Evolutionary conservation across 2,888 invertebrate genomes (phyloP).

Genomic region (Timema podura): DNA sequence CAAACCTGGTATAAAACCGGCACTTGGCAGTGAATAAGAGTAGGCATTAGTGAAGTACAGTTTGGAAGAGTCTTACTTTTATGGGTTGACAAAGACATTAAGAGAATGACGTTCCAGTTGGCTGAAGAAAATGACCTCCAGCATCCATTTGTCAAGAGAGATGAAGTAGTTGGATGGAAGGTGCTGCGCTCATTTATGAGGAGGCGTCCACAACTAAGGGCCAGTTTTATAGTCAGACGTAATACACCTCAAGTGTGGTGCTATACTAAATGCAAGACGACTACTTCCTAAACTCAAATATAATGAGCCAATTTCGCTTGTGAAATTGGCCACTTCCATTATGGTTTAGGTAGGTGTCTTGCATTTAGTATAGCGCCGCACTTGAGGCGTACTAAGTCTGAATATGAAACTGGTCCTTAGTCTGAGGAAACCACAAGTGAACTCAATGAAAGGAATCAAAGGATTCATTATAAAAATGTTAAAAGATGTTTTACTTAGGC

Average conservation of each 20-base stretch:
- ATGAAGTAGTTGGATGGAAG: not conserved
- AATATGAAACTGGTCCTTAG: too few relatives aligned
- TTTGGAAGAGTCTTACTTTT: not conserved
- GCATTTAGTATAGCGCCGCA: too few relatives aligned
- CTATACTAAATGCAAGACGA: too few relatives aligned
- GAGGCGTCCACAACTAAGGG: not conserved
- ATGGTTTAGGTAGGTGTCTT: too few relatives aligned
- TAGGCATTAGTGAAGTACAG: not conserved
- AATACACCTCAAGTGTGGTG: too few relatives aligned
- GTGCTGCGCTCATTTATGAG: not conserved
- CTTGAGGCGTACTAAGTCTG: too few relatives aligned
- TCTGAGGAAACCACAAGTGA: not conserved
- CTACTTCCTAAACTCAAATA: too few relatives aligned
- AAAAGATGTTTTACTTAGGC: not conserved
- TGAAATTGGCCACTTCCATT: too few relatives aligned
- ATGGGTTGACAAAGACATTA: conserved; percentile 13
- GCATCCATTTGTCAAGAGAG: not conserved
- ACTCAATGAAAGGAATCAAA: too few relatives aligned
- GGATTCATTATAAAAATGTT: not conserved
- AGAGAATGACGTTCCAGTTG: not conserved
- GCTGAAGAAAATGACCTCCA: not conserved
- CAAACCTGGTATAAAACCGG: not conserved
- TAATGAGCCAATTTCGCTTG: too few relatives aligned
- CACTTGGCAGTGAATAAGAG: not conserved
- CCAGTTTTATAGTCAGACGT: not conserved